Conservation (phyloP, 2,797 vertebrate genomes). For the Macropus fuliginosus region DNA sequence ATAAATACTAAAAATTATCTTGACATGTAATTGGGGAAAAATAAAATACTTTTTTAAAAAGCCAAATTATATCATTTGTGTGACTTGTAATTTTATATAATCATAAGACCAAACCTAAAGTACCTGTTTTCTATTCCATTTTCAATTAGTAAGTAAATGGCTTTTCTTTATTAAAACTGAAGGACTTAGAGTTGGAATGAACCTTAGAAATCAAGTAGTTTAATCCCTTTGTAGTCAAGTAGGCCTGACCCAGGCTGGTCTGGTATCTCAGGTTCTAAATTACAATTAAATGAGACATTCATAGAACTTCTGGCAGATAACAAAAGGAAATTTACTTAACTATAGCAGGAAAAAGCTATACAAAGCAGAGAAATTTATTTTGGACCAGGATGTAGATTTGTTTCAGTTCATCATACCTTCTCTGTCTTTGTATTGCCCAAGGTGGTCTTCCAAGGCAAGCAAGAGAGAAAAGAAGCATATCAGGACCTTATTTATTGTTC, state of each 20-base stretch:
- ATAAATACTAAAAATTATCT: no score
- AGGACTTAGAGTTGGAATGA: background rate
- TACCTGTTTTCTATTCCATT: background rate
- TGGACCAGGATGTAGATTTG: background rate
- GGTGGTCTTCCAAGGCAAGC: background rate
- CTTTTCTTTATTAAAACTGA: background rate
- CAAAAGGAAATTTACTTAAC: background rate
- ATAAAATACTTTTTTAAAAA: no score
- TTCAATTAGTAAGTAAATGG: background rate
- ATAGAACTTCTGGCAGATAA: background rate
- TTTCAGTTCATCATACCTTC: background rate
- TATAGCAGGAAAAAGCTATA: background rate
- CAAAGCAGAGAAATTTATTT: background rate
- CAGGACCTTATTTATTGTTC: no score
- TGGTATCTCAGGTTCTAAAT: no score
- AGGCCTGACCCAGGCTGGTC: background rate
- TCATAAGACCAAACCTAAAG: background rate
- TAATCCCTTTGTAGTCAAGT: background rate
- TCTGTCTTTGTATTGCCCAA: background rate
- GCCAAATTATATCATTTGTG: background rate
- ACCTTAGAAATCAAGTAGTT: background rate
- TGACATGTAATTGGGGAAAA: no score
- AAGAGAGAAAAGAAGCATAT: no score
- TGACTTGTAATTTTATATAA: background rate
- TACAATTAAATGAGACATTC: background rate